Base-by-base conservation (phyloP, 2,888 invertebrate genomes). In the Chaitophorus viminalis region DNA sequence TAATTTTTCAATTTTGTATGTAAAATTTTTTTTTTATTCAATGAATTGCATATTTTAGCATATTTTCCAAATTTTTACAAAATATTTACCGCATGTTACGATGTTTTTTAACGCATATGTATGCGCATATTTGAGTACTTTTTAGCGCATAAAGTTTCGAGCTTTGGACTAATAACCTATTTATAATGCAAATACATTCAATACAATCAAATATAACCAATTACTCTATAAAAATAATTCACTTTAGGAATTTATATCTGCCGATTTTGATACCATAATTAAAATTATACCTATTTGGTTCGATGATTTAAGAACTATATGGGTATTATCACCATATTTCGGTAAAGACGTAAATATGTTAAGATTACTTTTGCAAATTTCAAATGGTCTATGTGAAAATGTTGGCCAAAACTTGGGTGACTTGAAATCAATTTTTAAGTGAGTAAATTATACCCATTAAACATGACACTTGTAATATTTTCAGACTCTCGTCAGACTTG, bases 301-400 rank as follows among this genome's bases (percentile, higher is more conserved):
- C 92, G 95, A 96, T 89, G 96, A 96, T 3, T 92, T 98, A 72
- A 94, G 96, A 90, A 95, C 98, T 93, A 95, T 98, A 90, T 98
- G 98, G 98, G 95, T 97, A 81, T 93, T 98, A 84, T 98, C 98
- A 0, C 93, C 94, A 82, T 96, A 97, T 90, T 98, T 96, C 91
- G 95, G 96, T 89, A 94, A 93, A 0, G 98, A 98, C 90, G 96
- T 96, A 89, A 94, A 95, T 89, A 97, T 98, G 97, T 94, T 96
- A 39, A 94, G 95, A 0, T 92, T 98, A 6, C 93, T 98, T 91
- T 94, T 95, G 89, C 93, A 96, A 90, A 95, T 98, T 90, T 96
- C 96, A 0, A 95, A 95, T 94, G 95, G 96, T 17, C 92, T 98
- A 14, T 94, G 95, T 81, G 93, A 96, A 89, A 95, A 96, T 91